phyloP scores from a whole-genome alignment of 2,797 vertebrate species.

The Sphenopsis melanotis region DNA sequence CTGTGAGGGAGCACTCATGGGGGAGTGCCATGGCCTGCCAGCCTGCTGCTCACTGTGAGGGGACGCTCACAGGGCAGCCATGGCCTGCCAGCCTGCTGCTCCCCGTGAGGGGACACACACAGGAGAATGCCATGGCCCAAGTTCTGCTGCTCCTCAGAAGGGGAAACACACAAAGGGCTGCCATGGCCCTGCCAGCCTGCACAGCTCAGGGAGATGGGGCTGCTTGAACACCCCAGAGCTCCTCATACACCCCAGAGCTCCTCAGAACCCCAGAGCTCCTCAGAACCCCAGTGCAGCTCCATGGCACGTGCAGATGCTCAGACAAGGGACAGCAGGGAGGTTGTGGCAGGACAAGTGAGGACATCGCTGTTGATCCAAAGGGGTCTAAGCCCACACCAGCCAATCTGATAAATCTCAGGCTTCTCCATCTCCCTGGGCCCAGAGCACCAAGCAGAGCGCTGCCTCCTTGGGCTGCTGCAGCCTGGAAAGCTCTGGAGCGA shows the following conservation, averaged over 20 bases:
- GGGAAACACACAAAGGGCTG: too few relatives aligned
- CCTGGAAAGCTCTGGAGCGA: not conserved
- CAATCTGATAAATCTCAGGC: constrained; percentile 10
- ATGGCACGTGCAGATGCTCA: fast-evolving
- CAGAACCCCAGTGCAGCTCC: not conserved
- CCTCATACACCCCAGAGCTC: not conserved
- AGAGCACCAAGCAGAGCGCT: not conserved
- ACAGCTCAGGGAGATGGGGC: fast-evolving
- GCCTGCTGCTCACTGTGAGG: not conserved
- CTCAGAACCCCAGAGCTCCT: not conserved
- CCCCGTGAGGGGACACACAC: too few relatives aligned
- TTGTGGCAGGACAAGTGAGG: not conserved
- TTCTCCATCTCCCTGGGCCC: not conserved
- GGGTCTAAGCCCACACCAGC: not conserved
- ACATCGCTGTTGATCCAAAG: not conserved
- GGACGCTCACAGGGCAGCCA: not conserved
- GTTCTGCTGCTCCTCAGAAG: too few relatives aligned
- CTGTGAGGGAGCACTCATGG: fast-evolving
- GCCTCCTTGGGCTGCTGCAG: not conserved
- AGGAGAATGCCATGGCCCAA: not conserved
- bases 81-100: not conserved
- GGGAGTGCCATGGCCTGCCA: not conserved
- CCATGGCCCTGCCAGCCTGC: not conserved
- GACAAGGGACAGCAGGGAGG: not conserved
- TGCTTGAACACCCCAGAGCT: fast-evolving